phyloP scores from a whole-genome alignment of 2,888 invertebrate species.

The Adelphocoris suturalis region DNA sequence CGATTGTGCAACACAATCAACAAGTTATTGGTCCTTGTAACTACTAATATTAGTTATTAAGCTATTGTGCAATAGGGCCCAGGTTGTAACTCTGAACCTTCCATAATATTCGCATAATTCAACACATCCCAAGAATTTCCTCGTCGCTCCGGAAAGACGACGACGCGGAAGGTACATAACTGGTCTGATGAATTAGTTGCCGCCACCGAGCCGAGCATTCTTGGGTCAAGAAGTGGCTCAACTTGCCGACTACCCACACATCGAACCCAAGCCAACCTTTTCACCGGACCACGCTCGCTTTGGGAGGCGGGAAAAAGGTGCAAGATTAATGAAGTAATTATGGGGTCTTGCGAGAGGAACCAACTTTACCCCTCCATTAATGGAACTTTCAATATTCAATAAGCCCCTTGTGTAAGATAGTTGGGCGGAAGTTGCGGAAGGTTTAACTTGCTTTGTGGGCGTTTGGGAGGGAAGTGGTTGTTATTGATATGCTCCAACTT shows the following conservation, averaged over 20 bases:
- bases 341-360: conserved; percentile 25
- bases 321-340: conserved; percentile 63
- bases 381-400: conserved; percentile 63
- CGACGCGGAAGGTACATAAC: too few relatives aligned
- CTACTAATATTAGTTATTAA: too few relatives aligned
- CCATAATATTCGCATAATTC: too few relatives aligned
- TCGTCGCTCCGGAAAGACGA: too few relatives aligned
- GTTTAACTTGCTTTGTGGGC: background rate
- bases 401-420: conserved; percentile 57
- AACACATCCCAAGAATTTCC: too few relatives aligned
- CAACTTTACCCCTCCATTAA: conserved; percentile 25
- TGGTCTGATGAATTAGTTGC: background rate
- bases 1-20: too few relatives aligned
- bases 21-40: too few relatives aligned
- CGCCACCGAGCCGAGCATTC: background rate
- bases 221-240: conserved; percentile 1
- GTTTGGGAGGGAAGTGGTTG: background rate
- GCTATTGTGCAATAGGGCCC: too few relatives aligned
- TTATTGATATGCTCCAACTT: too few relatives aligned
- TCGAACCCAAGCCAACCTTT: background rate
- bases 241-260: background rate
- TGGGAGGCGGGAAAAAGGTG: background rate
- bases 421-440: conserved; percentile 7
- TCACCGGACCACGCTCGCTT: background rate
- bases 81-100: too few relatives aligned